Base-by-base conservation (phyloP, 2,113 vertebrate species). In the Ascaphus truei region DNA sequence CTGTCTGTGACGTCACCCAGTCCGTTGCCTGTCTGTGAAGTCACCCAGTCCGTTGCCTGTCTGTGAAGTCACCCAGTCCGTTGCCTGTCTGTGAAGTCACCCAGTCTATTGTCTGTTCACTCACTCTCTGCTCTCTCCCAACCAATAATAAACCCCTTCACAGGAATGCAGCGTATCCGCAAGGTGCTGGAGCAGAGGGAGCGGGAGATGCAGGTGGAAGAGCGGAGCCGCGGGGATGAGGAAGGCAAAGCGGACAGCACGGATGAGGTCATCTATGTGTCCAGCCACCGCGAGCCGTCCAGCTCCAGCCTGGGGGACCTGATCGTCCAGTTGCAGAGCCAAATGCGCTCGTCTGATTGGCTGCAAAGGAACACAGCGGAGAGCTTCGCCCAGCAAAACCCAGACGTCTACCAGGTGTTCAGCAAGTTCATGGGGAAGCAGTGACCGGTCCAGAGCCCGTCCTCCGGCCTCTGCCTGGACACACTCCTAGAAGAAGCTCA, bases 151-250 rank as follows among this genome's bases (percentile, higher is more conserved):
- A 23, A 15, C 2, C 11, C 10, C n/a, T 47, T 72, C 68, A 50
- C 78, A 99, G 97, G 94, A 52, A 83, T 99, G 84, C 90, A 92
- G 69, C 87, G 94, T 63, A 75, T 99, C 55, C 85, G 73, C 43
- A 85, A 86, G 65, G 90, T 95, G 45, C 81, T 99, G 45, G 84
- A 90, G 68, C 85, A 85, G 73, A 73, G 74, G 9, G 79, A 86
- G 51, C 78, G 34, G 80, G 77, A 82, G 74, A 75, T 77, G 36
- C 68, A 80, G 77, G 81, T 85, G 47, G 83, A 80, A 68, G 72
- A 78, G 29, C 74, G 67, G 22, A 76, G 71, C 50, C 83, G 68
- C 1, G 72, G 79, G 26, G 75, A 77, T 7, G 76, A 82, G 72
- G 82, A 85, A 63, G 75, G 81, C 72, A 71, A 68, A 73, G 75